Evolutionary conservation across 92 coral and sea anemone species (phyloP).

Genomic region (Chrysogorgia sp.): DNA sequence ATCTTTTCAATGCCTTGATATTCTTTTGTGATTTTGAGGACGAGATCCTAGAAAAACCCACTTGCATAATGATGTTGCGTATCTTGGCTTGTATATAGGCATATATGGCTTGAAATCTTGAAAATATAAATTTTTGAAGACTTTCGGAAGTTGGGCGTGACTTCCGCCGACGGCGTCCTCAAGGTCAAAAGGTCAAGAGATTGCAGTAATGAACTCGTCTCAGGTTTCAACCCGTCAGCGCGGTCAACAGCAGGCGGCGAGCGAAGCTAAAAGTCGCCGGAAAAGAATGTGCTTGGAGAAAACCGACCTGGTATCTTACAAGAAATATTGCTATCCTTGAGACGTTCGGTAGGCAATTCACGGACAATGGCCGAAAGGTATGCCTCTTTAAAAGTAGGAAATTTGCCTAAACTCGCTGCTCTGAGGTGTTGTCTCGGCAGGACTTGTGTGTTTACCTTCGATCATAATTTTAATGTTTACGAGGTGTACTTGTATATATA

Average conservation of each 20-base stretch:
- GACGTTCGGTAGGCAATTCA: not conserved
- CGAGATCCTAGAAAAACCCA: too few relatives aligned
- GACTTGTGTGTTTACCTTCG: too few relatives aligned
- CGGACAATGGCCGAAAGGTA: slow-evolving; percentile 31
- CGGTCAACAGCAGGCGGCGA: slow-evolving; percentile 28
- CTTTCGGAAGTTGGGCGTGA: not conserved
- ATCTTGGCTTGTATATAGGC: too few relatives aligned
- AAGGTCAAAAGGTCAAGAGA: slow-evolving; percentile 29
- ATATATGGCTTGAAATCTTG: too few relatives aligned
- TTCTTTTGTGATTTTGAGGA: too few relatives aligned
- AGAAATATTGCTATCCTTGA: too few relatives aligned
- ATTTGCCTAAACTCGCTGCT: not conserved
- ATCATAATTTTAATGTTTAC: not conserved
- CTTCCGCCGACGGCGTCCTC: not conserved
- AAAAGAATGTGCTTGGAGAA: slow-evolving; percentile 3
- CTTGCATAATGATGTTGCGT: too few relatives aligned
- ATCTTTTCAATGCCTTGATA: too few relatives aligned
- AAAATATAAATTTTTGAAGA: not conserved
- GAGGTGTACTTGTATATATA: not conserved
- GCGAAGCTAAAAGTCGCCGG: not conserved
- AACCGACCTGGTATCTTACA: not conserved
- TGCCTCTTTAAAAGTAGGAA: not conserved
- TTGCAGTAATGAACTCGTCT: not conserved
- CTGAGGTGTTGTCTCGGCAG: not conserved
- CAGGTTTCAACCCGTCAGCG: slow-evolving; percentile 28